Percentiles rank a stretch among this genome's conserved stretches.
phyloP scores from a whole-genome alignment of 2,888 invertebrate species.

The Leptogaster cylindrica region DNA sequence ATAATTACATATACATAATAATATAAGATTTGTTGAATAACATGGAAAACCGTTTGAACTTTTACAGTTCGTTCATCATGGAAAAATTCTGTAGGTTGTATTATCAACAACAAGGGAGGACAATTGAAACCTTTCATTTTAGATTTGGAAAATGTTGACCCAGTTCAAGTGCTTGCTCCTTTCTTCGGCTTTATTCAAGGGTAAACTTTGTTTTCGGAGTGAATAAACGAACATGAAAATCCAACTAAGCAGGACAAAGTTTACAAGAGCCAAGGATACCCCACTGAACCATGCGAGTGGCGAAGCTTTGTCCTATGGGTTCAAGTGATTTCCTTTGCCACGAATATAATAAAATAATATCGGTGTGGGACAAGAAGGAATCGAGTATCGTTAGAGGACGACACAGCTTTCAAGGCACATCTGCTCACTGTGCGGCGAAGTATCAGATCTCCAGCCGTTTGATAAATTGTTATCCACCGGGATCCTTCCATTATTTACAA shows the following conservation, averaged over 20 bases:
- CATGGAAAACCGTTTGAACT: no score
- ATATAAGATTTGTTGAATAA: no score
- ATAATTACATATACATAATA: no score
- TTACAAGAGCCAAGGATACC: neutral
- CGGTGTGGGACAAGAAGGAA: neutral
- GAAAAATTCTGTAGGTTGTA: no score
- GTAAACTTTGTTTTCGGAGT: neutral
- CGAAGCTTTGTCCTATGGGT: constrained; percentile 9
- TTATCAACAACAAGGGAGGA: no score
- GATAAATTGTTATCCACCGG: constrained; percentile 36
- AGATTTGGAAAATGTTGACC: neutral
- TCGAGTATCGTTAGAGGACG: neutral
- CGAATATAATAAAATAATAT: constrained; percentile 11
- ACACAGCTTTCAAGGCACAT: constrained; percentile 10
- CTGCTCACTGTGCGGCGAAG: constrained; percentile 1
- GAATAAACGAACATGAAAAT: neutral
- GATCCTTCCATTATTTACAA: constrained; percentile 30
- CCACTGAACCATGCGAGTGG: neutral
- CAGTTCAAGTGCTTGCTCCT: neutral
- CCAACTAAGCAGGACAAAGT: neutral
- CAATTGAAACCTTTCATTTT: no score
- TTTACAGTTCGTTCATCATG: no score
- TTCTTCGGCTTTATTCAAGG: neutral
- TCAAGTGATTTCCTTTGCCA: constrained; percentile 27
- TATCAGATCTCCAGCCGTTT: neutral